Base-by-base conservation (phyloP, 2,797 vertebrate genomes). In the Gymnodraco acuticeps region DNA sequence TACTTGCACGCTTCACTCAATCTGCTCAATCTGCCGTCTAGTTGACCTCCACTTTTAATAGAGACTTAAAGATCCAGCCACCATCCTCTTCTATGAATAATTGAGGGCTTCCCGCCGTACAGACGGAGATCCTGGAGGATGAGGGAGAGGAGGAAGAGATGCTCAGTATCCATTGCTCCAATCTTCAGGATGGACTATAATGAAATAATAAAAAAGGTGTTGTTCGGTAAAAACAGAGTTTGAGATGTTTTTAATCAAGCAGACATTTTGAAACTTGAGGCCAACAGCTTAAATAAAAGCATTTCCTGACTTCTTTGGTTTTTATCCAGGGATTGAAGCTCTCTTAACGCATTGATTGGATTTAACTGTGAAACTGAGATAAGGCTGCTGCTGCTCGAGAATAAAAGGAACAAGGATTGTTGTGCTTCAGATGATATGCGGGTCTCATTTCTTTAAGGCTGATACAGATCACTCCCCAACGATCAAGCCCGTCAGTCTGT, bases 11-110 rank as follows among this genome's bases (percentile, higher is more conserved):
- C 46, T 48, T 45, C 69, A 69, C 77, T 78, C 77, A 60, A 75
- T 80, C 45, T 64, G 38, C 71, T 86, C 61, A 41, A 64, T 68
- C 50, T 67, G 38, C 64, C 81, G 70, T 71, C 70, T 84, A 23
- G 73, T 83, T 84, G 85, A 90, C 84, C 85, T 91, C 87, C 76
- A 83, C 79, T 87, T 86, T 89, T 88, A 89, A 88, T 84, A 81
- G 71, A 88, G 80, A 64, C 75, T 79, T 82, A 87, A 84, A 79
- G 80, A 81, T 79, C 73, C 52, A 80, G 79, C 78, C 80, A 73
- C 80, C 70, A 68, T 88, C 83, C 59, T 84, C 20, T 52, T 47
- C 73, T 41, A 84, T 90, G 85, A 92, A 91, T 93, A 92, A 93
- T 92, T 81, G 78, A 90, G 78, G 72, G 61, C 75, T 85, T 90